Percentiles rank a stretch among this genome's conserved stretches.
These are phyloP conservation scores for Gortyna flavago DNA, from an alignment of 2,888 invertebrate genomes.

Conservation along the genomic window DNA sequence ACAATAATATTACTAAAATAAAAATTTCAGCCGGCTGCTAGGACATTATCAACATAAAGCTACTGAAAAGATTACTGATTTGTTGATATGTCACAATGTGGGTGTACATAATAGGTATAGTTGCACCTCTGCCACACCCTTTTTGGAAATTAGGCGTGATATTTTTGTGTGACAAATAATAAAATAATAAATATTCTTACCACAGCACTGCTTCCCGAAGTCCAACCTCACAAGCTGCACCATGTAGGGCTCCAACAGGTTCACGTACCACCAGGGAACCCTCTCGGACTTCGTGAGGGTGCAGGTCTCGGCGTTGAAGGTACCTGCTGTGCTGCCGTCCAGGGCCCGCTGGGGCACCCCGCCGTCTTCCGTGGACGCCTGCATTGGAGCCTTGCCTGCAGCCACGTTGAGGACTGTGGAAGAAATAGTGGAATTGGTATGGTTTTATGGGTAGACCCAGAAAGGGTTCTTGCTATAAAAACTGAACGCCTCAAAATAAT, in stretches of 20 bases:
- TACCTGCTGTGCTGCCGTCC: slow-evolving; percentile 96
- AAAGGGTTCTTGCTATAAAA: not conserved
- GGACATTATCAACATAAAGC: not conserved
- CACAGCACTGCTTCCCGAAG: slow-evolving; percentile 97
- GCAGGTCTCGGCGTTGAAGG: slow-evolving; percentile 95
- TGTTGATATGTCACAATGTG: not conserved
- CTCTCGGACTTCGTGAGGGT: slow-evolving; percentile 95
- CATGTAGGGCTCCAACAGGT: slow-evolving; percentile 98
- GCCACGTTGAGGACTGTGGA: slow-evolving; percentile 96
- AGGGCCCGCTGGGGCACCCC: slow-evolving; percentile 97
- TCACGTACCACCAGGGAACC: slow-evolving; percentile 99
- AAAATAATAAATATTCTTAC: slow-evolving; percentile 88
- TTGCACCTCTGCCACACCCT: not conserved
- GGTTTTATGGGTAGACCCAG: not conserved
- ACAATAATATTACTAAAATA: not conserved
- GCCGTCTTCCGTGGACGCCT: slow-evolving; percentile 94
- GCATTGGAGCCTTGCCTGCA: slow-evolving; percentile 98
- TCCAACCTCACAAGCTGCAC: slow-evolving; percentile 97
- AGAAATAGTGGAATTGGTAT: slow-evolving; percentile 14
- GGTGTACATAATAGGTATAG: not conserved
- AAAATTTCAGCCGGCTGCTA: too few species aligned
- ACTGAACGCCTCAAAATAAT: not conserved
- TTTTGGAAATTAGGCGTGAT: not conserved
- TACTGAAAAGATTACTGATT: not conserved
- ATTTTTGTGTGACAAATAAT: not conserved